phyloP scores from a whole-genome alignment of 2,113 vertebrate species.

The Xerus inauris region DNA sequence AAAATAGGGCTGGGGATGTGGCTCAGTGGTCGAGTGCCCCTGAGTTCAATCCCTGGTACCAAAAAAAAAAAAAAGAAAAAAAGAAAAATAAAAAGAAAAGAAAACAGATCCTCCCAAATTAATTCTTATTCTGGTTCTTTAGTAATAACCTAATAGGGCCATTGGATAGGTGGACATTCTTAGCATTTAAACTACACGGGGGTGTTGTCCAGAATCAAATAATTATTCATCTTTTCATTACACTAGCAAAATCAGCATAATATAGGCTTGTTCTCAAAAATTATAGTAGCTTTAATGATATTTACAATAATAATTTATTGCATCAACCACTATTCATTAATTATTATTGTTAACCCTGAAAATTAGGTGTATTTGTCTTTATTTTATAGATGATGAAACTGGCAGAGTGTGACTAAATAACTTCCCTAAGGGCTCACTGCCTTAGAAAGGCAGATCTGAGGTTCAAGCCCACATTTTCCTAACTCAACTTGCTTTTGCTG shows the following conservation, averaged over 20 bases:
- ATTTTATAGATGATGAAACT: background rate
- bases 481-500: background rate
- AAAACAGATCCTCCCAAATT: background rate
- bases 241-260: background rate
- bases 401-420: background rate
- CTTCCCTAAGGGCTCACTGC: background rate
- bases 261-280: background rate
- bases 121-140: background rate
- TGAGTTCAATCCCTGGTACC: too few relatives aligned
- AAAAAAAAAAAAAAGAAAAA: too few relatives aligned
- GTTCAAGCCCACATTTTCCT: background rate
- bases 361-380: background rate
- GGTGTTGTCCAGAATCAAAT: background rate
- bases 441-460: background rate
- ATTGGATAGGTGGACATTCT: background rate
- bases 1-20: too few relatives aligned
- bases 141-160: background rate
- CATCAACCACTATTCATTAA: background rate
- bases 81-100: too few relatives aligned
- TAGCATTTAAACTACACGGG: background rate
- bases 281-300: background rate
- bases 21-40: too few relatives aligned
- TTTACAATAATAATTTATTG: background rate
- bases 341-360: background rate
- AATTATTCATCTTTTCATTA: background rate